phyloP scores from a whole-genome alignment of 2,888 invertebrate genomes.

The Fragum fragum region DNA sequence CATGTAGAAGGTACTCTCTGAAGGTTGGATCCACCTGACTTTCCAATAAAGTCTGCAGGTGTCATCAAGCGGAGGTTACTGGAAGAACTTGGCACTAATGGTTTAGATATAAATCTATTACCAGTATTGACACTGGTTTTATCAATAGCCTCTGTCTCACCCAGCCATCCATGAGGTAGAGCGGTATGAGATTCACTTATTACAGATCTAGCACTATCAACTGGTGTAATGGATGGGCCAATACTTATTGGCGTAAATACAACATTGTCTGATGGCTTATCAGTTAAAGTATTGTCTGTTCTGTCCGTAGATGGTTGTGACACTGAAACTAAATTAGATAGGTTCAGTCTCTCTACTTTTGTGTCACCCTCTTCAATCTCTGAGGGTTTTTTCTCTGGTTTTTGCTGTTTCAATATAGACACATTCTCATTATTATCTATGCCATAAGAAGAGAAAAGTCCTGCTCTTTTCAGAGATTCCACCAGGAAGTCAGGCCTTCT shows the following conservation, averaged over 20 bases:
- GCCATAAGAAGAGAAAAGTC: constrained; percentile 64
- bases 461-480: constrained; percentile 82
- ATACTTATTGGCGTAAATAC: background rate
- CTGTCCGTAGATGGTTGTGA: constrained; percentile 24
- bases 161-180: constrained; percentile 2
- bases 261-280: background rate
- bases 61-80: constrained; percentile 59
- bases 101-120: background rate
- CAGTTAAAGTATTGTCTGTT: background rate
- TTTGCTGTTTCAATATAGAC: background rate
- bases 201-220: background rate
- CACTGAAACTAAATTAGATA: constrained; percentile 30
- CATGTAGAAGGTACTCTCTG: background rate
- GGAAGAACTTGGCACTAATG: constrained; percentile 30
- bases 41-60: constrained; percentile 69
- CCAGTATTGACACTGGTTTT: background rate
- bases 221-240: background rate
- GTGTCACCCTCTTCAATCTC: background rate
- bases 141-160: background rate
- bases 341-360: constrained; percentile 49
- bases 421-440: background rate
- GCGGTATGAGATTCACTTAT: constrained; percentile 6
- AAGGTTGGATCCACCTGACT: constrained; percentile 6
- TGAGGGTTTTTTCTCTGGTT: background rate
- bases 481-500: constrained; percentile 80